Base-by-base conservation (phyloP, 2,888 invertebrate genomes). In the Bedellia somnulentella region DNA sequence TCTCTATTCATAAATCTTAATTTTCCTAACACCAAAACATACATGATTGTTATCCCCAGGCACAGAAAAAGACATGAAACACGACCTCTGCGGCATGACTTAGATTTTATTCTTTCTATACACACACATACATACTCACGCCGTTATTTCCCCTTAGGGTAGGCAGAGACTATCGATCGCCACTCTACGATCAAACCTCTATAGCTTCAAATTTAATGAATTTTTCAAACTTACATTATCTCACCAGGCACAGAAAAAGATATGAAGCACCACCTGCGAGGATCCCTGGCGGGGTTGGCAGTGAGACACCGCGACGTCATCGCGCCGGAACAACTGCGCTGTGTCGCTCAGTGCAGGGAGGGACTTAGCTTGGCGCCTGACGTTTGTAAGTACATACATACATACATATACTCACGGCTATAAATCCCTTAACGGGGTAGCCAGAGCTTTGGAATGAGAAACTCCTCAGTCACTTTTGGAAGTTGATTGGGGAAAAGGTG, bases 251-350 rank as follows among this genome's bases (percentile, higher is more conserved):
- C 92, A 0, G 93, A 93, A 46, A 86, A 86, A 57, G 87, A 88
- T 53, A 89, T 95, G 80, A 89, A 89, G 51, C 96, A 97, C 62
- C 86, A 89, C 61, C 84, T 93, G 68, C 85, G 70, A 39, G 94
- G 94, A n/a, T 90, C 90, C 63, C 76, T 95, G 55, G 91, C 93
- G 9, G 92, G 93, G 0, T 79, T 95, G 37, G 89, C 89, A 17
- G 81, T 93, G 29, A 66, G 90, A 37, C 80, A 83, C 32, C 88
- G 85, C n/a, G 82, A 80, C 29, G 85, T 82, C 36, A 91, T 93
- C 58, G 82, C 85, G 31, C 77, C 85, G 0, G 79, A 82, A 31
- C 89, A 90, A 1, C 73, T 92, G 27, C 75, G 80, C 35, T 93
- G 93, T 49, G 67, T 90, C 33, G 87, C 91, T 39, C 83, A 85